Base-by-base conservation (phyloP, 2,888 invertebrate genomes). In the Ectemnius cavifrons region DNA sequence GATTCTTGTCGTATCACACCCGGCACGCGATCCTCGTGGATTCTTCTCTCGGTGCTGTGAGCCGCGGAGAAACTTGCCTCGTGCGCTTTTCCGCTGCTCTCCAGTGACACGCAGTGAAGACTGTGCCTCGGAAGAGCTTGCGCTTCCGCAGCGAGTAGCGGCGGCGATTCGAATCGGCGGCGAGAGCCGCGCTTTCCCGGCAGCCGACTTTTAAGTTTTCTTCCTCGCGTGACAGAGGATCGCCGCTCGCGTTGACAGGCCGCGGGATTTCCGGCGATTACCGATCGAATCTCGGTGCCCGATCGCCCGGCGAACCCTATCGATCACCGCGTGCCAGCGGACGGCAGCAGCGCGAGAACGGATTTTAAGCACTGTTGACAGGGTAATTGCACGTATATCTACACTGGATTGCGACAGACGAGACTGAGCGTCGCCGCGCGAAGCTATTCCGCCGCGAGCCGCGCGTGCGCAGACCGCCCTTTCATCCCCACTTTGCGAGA, bases 341-440 rank as follows among this genome's bases (percentile, higher is more conserved):
- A 64, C 65, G 68, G 46, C 70, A 64, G 76, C 71, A 71, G 71
- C 77, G 71, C 83, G 75, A 72, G 73, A 77, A 65, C 28, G 71
- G 80, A 82, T 84, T 83, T 82, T 83, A 79, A 85, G 82, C 84
- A 86, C 83, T 80, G 84, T 84, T 86, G 87, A 87, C 87, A 85
- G 80, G 81, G 85, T 87, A 88, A 88, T 89, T 88, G 88, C 85
- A 81, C 87, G 87, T 87, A 86, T 86, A 87, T 88, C 87, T 86
- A 81, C 89, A 83, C 86, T 82, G 86, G 86, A 89, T 87, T 87
- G 88, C 85, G 79, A 88, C 86, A 83, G 88, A 84, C 89, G 89
- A 89, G 89, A 89, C 89, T 88, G 89, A 88, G 81, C 89, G 89
- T 88, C 88, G 88, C 89, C 89, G 85, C 80, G 83, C 85, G 83